Evolutionary conservation across 2,797 vertebrate genomes (phyloP).

Genomic region (Gila robusta): DNA sequence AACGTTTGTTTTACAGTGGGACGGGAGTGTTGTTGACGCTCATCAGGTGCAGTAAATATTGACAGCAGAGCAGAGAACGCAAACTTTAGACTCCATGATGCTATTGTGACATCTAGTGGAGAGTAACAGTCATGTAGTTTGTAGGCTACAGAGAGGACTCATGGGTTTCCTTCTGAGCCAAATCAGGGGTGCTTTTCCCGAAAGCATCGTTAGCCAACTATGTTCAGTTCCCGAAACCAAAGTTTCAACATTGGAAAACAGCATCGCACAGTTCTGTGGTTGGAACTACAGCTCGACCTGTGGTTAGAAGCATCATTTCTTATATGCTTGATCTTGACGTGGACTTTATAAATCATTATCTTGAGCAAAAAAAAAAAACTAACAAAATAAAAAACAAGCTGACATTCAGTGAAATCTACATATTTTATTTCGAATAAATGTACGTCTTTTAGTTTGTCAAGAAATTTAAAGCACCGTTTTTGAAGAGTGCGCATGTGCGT

Average conservation of each 20-base stretch:
- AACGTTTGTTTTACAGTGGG: background rate
- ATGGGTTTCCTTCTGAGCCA: background rate
- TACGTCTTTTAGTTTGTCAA: background rate
- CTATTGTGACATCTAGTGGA: slow-evolving; percentile 75
- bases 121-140: slow-evolving; percentile 3
- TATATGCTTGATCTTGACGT: background rate
- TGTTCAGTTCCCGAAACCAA: background rate
- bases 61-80: background rate
- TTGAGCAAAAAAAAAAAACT: background rate
- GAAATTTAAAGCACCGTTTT: background rate
- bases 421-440: background rate
- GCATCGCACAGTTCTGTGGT: background rate
- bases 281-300: background rate
- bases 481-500: background rate
- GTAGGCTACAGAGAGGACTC: background rate
- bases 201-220: background rate
- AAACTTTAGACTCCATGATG: slow-evolving; percentile 33
- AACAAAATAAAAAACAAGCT: background rate
- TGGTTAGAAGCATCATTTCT: background rate
- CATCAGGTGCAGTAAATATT: slow-evolving; percentile 12
- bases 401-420: background rate
- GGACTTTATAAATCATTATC: background rate
- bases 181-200: background rate
- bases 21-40: background rate
- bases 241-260: background rate